Conservation (phyloP, 35 echinoderm and acorn worm species). For the Eucidaris tribuloides region DNA sequence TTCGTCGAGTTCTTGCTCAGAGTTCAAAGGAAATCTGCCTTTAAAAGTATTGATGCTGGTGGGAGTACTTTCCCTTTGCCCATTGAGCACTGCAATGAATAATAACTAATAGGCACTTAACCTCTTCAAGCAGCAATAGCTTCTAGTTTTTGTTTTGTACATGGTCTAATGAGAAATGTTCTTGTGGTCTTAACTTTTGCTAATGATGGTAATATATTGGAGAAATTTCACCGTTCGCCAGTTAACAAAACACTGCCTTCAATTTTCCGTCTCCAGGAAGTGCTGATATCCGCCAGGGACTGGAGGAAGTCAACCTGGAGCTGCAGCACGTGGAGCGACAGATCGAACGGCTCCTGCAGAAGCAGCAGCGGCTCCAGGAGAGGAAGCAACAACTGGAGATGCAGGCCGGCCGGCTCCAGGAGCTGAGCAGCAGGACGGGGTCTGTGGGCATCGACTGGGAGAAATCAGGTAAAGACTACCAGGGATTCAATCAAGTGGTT, state of each 20-base stretch:
- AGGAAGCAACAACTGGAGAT: slow-evolving; percentile 60
- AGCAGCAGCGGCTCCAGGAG: slow-evolving; percentile 35
- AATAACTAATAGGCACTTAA: neutral
- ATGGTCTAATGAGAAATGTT: too few species aligned
- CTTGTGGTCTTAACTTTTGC: too few species aligned
- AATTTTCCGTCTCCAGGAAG: neutral
- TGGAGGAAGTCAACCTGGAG: slow-evolving; percentile 28
- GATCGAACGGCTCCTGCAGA: slow-evolving; percentile 43
- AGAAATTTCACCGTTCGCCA: neutral
- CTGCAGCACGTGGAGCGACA: slow-evolving; percentile 40
- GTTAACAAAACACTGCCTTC: neutral
- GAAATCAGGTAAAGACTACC: slow-evolving; percentile 44
- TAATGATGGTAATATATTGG: neutral
- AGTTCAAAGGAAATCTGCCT: too few species aligned
- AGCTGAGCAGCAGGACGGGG: slow-evolving; percentile 30
- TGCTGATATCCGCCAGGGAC: neutral
- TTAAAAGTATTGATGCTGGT: too few species aligned
- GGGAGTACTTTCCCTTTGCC: too few species aligned
- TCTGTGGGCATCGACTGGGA: slow-evolving; percentile 12
- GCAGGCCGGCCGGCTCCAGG: slow-evolving; percentile 29
- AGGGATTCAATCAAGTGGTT: neutral
- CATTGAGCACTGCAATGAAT: too few species aligned
- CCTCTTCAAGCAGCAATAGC: too few species aligned
- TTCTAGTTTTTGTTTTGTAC: too few species aligned
- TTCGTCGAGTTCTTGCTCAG: too few species aligned